Base-by-base conservation (phyloP, 2,113 vertebrate genomes). In the Parotia lawesii region DNA sequence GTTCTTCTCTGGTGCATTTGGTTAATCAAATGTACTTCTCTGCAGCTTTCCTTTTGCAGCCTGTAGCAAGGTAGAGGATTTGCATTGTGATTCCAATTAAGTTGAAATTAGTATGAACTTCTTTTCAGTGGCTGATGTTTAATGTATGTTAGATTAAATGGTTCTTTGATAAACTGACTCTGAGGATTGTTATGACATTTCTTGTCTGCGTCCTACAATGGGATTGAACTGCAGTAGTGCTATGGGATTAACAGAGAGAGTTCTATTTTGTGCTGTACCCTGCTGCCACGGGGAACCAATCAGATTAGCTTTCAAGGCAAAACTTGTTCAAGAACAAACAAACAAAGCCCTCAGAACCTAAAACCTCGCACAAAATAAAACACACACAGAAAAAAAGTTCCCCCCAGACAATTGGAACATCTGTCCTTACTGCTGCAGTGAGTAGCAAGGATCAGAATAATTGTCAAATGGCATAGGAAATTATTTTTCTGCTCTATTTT, bases 111-210 rank as follows among this genome's bases (percentile, higher is more conserved):
- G 29, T 47, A 40, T 37, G 66, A 79, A 58, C 2, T 42, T 87
- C 12, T 54, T 62, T 50, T 82, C 66, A 50, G 54, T 40, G 50
- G 62, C 77, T 93, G 74, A 72, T 89, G 70, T 72, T 91, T 82
- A 85, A 91, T 69, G 70, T 73, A 44, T 44, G 62, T 76, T 64
- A 70, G 47, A 82, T 76, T 81, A 85, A 96, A 71, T 66, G 23
- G 48, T 50, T 62, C 78, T 95, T 94, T 89, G 87, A 83, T 85
- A 93, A 93, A 79, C 70, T 70, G 77, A 29, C 66, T 92, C 74
- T 1, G 1, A 93, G 87, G 81, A 40, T 14, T 89, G 74, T 76
- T 87, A 44, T 62, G 89, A 87, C 47, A 37, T 73, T 82, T 47
- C 45, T 85, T 51, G 70, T 65, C 65, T 91, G 54, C 45, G 50